These are phyloP conservation scores for Exocentrus adspersus DNA, from an alignment of 2,888 invertebrate species.

Conservation along the genomic window DNA sequence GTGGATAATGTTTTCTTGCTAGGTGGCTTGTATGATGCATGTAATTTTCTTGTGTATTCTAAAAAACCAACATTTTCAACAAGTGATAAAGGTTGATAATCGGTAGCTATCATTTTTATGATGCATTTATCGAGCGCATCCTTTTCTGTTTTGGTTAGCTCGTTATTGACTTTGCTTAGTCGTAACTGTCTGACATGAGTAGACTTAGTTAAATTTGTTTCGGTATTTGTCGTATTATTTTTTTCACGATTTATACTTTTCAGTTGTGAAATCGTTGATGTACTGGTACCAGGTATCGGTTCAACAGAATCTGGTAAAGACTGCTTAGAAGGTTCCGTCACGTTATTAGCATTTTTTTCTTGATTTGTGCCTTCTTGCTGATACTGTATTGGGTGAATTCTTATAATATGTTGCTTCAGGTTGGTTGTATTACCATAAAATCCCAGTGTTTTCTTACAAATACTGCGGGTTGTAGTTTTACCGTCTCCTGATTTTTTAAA, in stretches of 20 bases:
- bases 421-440: constrained; percentile 33
- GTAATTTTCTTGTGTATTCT: neutral
- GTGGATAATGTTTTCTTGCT: constrained; percentile 28
- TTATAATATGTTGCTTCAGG: constrained; percentile 13
- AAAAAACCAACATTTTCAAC: constrained; percentile 46
- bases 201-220: too few species aligned
- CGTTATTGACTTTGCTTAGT: too few species aligned
- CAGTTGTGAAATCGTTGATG: too few species aligned
- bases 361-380: constrained; percentile 8
- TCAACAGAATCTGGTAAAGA: too few species aligned
- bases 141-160: too few species aligned
- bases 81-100: constrained; percentile 46
- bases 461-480: constrained; percentile 9
- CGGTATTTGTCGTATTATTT: too few species aligned
- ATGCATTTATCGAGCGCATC: too few species aligned
- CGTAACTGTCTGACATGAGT: too few species aligned
- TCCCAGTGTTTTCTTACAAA: constrained; percentile 33
- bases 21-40: neutral
- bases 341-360: too few species aligned
- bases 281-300: too few species aligned
- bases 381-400: constrained; percentile 10
- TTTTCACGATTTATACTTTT: too few species aligned
- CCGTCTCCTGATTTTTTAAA: constrained; percentile 1
- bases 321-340: too few species aligned
- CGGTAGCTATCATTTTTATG: constrained; percentile 23